Conservation (phyloP, 2,113 vertebrate genomes). For the pig (Sus scrofa) region DNA sequence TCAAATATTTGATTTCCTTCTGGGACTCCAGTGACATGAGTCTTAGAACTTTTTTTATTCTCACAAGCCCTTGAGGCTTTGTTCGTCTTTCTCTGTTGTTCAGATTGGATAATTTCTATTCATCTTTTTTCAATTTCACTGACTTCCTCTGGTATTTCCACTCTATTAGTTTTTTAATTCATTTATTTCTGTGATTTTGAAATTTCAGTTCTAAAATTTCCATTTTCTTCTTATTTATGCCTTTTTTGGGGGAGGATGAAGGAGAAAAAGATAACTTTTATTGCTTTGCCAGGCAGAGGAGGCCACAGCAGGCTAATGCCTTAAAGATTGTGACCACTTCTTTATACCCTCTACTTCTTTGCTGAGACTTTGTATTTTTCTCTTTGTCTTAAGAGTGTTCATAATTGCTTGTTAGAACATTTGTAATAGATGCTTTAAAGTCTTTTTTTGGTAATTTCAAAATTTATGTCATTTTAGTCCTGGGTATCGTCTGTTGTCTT, state of each 20-base stretch:
- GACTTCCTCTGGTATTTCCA: not conserved
- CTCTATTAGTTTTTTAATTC: not conserved
- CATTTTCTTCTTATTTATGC: not conserved
- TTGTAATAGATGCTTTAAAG: not conserved
- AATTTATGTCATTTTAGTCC: not conserved
- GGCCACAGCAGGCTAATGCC: no score
- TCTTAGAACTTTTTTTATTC: not conserved
- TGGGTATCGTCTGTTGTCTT: not conserved
- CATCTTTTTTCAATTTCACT: not conserved
- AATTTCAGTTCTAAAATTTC: constrained; percentile 42
- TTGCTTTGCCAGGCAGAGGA: no score
- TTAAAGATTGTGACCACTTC: not conserved
- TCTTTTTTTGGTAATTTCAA: not conserved
- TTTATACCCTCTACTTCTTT: not conserved
- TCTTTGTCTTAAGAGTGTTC: not conserved
- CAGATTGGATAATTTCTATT: not conserved
- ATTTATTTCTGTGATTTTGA: constrained; percentile 8
- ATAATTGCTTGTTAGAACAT: not conserved
- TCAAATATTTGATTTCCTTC: not conserved
- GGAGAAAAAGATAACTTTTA: no score
- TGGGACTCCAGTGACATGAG: not conserved
- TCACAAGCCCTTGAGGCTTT: not conserved
- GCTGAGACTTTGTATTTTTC: not conserved
- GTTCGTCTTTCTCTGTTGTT: not conserved
- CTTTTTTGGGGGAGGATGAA: not conserved